Base-by-base conservation (phyloP, 2,888 invertebrate species). In the Pyrgus malvae region DNA sequence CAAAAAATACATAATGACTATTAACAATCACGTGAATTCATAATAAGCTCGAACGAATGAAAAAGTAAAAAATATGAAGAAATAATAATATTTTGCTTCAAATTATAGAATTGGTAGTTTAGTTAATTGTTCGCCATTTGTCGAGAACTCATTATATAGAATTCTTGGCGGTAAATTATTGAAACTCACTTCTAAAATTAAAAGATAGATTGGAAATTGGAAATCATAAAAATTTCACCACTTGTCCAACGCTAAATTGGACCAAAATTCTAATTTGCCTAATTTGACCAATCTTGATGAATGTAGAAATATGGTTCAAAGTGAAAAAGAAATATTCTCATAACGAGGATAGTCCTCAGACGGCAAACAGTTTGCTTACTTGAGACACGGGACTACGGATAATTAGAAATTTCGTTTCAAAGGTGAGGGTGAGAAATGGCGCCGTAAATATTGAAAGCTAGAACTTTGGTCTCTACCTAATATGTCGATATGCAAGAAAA, bases 291-390 rank as follows among this genome's bases (percentile, higher is more conserved):
- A 53, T 53, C 21, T 19, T 7, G 45, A 16, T 12, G 14, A 21
- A 31, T 31, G 33, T 19, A 11, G 9, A 29, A 49, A 31, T 49
- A 29, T 60, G 56, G 59, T 67, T 67, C 74, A 70, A 67, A 64
- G 67, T 68, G 64, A 69, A 76, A 78, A 78, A 76, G 76, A 53
- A 85, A 78, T 79, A 78, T 81, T 78, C 80, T 87, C 87, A 83
- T 87, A 87, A 85, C 71, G 74, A 68, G 68, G 71, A 75, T 71
- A 76, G 72, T 67, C 64, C 76, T 80, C 62, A 69, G 70, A 72
- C 66, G 66, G 60, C 63, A 70, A 72, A 71, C 72, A 68, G 71
- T 70, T 61, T 57, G 67, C 61, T 64, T 70, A 66, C 65, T 66
- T 62, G 62, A 64, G 65, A 65, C 68, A 65, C 58, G 64, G 62